These are phyloP conservation scores for Agrochola lota DNA, from an alignment of 2,888 invertebrate species.

Conservation along the genomic window DNA sequence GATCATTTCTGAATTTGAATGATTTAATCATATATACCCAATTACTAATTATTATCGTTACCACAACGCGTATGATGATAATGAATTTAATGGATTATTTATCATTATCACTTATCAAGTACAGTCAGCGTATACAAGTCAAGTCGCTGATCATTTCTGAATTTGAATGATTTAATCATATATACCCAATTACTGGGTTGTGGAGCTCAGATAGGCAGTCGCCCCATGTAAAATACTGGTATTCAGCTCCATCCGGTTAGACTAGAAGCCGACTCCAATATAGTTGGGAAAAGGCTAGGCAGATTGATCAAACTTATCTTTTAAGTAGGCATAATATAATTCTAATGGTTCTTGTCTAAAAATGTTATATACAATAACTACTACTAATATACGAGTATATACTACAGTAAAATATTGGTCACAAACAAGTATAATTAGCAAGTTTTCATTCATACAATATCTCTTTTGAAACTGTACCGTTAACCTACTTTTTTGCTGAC, in stretches of 20 bases:
- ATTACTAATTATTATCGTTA: conserved; percentile 7
- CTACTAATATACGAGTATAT: too few species aligned
- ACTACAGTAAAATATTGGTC: not conserved
- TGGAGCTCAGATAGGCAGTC: too few species aligned
- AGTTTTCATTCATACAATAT: not conserved
- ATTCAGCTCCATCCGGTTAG: too few species aligned
- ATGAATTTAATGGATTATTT: conserved; percentile 16
- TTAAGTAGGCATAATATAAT: too few species aligned
- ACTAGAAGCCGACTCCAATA: too few species aligned
- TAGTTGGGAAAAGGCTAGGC: too few species aligned
- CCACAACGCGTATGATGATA: not conserved
- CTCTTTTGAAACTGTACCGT: not conserved
- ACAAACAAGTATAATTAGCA: not conserved
- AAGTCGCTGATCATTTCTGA: not conserved
- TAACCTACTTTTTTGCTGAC: not conserved
- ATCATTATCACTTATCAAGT: conserved; percentile 12
- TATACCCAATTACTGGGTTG: too few species aligned
- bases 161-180: not conserved
- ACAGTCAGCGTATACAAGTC: not conserved
- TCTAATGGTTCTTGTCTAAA: too few species aligned
- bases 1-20: not conserved
- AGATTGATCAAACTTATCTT: too few species aligned
- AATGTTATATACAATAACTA: too few species aligned
- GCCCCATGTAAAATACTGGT: too few species aligned
- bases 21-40: too few species aligned